Percentiles rank a stretch among this genome's conserved stretches.
phyloP scores from a whole-genome alignment of 2,888 invertebrate species.

The Stomorhina lunata region DNA sequence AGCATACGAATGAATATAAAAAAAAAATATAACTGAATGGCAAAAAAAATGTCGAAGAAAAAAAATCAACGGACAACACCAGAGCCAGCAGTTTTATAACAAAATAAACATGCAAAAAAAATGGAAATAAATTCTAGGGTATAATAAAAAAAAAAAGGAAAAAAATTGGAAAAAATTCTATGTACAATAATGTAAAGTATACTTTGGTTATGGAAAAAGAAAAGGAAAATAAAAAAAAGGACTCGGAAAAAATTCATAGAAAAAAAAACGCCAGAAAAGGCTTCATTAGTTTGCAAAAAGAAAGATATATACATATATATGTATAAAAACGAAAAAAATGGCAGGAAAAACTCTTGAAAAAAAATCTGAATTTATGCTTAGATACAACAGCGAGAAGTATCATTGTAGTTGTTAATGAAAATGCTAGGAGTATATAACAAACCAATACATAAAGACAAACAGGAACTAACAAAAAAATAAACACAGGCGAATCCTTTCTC shows the following conservation, averaged over 20 bases:
- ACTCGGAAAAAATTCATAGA: no score
- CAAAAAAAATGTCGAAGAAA: constrained; percentile 15
- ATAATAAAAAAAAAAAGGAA: no score
- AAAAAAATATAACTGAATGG: constrained; percentile 29
- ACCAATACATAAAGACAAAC: constrained; percentile 1
- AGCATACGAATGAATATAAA: constrained; percentile 63
- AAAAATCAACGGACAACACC: constrained; percentile 46
- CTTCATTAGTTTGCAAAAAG: constrained; percentile 61
- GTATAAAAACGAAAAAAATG: constrained; percentile 37
- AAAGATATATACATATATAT: constrained; percentile 26
- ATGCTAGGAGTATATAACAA: constrained; percentile 39
- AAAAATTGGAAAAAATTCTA: constrained; percentile 30
- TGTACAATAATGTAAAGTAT: constrained; percentile 57
- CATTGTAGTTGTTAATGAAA: constrained; percentile 64
- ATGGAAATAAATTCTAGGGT: constrained; percentile 36
- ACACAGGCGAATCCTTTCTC: background rate
- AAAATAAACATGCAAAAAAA: constrained; percentile 45
- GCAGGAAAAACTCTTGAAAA: constrained; percentile 28
- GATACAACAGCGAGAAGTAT: constrained; percentile 46
- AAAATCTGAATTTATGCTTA: constrained; percentile 30
- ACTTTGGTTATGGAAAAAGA: constrained; percentile 36
- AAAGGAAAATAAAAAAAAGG: background rate
- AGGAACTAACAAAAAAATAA: background rate
- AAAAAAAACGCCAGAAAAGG: no score
- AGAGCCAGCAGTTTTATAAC: constrained; percentile 38